Percentiles rank a stretch among this genome's conserved stretches.
Evolutionary conservation across 2,797 vertebrate genomes (phyloP).

Genomic region (Psittacula derbiana): DNA sequence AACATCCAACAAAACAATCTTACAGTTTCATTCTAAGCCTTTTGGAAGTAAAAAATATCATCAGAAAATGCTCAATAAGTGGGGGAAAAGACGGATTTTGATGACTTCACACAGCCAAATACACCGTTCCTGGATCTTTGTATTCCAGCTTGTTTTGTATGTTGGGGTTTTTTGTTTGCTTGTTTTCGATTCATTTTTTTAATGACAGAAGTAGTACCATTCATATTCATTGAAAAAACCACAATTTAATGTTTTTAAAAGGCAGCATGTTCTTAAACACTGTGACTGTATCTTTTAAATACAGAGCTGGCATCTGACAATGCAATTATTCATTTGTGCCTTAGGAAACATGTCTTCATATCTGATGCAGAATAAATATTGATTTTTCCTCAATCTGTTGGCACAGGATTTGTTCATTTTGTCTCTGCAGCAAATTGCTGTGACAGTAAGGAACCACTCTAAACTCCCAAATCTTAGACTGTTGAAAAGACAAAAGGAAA

Average conservation of each 20-base stretch:
- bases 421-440: background rate
- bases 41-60: background rate
- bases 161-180: background rate
- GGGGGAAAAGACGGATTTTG: background rate
- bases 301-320: background rate
- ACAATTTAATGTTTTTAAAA: background rate
- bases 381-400: fast-evolving
- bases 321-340: background rate
- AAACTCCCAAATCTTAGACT: background rate
- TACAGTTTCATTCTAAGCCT: background rate
- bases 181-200: background rate
- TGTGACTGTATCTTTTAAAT: background rate
- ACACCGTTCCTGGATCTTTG: background rate
- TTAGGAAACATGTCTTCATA: background rate
- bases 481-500: background rate
- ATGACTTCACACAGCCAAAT: background rate
- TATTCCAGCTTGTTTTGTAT: background rate
- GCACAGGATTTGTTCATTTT: background rate
- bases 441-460: background rate
- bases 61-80: background rate
- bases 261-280: background rate
- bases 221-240: background rate
- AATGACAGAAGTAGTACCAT: background rate
- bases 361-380: background rate
- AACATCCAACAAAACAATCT: background rate